Conservation (phyloP, 2,113 vertebrate species). For the Lethenteron camtschaticum region DNA sequence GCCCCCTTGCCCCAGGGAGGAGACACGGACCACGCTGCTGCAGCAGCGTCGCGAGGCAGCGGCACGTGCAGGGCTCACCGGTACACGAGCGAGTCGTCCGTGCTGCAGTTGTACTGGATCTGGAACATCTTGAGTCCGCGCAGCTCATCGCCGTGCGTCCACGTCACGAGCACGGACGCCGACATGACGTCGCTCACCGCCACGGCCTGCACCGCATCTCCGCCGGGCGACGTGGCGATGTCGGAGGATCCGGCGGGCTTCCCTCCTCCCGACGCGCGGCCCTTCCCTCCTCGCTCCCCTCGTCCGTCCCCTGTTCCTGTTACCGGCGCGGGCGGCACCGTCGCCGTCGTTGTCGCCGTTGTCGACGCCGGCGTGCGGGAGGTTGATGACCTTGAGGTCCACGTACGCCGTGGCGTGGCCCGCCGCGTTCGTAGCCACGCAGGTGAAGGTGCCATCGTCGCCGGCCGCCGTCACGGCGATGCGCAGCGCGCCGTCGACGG, state of each 20-base stretch:
- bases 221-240: not conserved
- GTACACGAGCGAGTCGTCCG: conserved; percentile 70
- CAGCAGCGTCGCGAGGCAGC: no score
- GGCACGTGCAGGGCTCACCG: conserved; percentile 25
- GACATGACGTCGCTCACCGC: conserved; percentile 45
- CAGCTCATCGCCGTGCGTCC: conserved; percentile 53
- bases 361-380: conserved; percentile 26
- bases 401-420: conserved; percentile 52
- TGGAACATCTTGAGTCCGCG: conserved; percentile 75
- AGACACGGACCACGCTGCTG: no score
- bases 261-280: no score
- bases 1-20: no score
- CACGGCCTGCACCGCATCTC: conserved; percentile 14
- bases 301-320: no score
- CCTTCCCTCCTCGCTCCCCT: no score
- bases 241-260: no score
- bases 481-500: conserved; percentile 58
- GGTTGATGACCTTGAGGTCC: conserved; percentile 53
- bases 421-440: conserved; percentile 62
- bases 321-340: no score
- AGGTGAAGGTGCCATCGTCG: conserved; percentile 52
- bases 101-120: conserved; percentile 75
- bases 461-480: conserved; percentile 42
- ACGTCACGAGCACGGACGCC: conserved; percentile 50
- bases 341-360: no score